Percentiles rank a stretch among this genome's conserved stretches.
Conservation (phyloP, 2,113 vertebrate genomes). For the Prunella himalayana region DNA sequence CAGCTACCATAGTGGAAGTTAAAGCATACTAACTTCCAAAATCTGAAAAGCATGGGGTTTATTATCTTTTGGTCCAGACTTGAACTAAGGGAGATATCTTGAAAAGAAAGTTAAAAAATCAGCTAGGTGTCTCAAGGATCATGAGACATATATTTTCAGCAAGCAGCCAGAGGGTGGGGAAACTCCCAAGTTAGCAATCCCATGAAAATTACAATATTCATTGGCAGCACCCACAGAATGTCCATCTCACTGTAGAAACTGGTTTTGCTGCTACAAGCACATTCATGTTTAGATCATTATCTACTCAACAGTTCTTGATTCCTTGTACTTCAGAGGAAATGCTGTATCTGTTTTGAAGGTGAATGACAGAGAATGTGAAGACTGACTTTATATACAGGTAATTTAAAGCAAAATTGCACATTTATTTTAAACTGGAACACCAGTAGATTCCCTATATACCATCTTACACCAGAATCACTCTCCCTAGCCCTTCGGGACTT, state of each 20-base stretch:
- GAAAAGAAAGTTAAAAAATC: background rate
- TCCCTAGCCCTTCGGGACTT: background rate
- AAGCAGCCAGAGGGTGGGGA: background rate
- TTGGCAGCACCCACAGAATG: background rate
- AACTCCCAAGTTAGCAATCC: background rate
- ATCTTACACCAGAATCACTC: background rate
- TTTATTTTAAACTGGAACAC: background rate
- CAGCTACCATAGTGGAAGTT: background rate
- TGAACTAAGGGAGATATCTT: background rate
- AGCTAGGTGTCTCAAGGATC: background rate
- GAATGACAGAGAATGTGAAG: background rate
- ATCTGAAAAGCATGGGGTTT: background rate
- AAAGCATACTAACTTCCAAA: background rate
- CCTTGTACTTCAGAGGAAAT: background rate
- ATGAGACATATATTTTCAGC: background rate
- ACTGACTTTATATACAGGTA: background rate
- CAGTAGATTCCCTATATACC: background rate
- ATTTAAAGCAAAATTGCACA: background rate
- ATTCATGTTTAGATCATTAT: constrained; percentile 40
- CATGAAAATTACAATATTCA: background rate
- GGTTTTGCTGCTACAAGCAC: constrained; percentile 39
- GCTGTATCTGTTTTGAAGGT: background rate
- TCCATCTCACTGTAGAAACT: constrained; percentile 12
- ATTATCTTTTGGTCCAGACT: background rate
- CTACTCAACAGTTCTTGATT: background rate